These are phyloP conservation scores for Agrotis clavis DNA, from an alignment of 2,888 invertebrate species.

Conservation along the genomic window DNA sequence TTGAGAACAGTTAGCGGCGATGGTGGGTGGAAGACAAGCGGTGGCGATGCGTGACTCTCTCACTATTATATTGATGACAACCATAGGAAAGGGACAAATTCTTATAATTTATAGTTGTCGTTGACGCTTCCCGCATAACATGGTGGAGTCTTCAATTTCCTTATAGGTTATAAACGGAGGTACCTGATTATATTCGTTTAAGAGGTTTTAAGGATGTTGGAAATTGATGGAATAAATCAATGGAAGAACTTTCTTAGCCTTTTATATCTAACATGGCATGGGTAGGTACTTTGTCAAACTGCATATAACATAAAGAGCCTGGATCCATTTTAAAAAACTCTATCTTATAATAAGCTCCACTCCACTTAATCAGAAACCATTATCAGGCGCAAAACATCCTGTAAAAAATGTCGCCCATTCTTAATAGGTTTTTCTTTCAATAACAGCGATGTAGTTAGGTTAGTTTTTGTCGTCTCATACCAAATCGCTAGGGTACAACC, in stretches of 20 bases:
- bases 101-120: conserved; percentile 10
- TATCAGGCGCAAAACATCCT: conserved; percentile 51
- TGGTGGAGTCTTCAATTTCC: conserved; percentile 11
- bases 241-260: not conserved
- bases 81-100: conserved; percentile 20
- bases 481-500: conserved; percentile 68
- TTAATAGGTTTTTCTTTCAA: conserved; percentile 60
- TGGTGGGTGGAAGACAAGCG: conserved; percentile 42
- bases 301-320: not conserved
- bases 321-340: conserved; percentile 15
- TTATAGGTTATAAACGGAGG: not conserved
- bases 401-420: conserved; percentile 58
- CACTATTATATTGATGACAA: conserved; percentile 14
- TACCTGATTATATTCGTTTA: not conserved
- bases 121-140: not conserved
- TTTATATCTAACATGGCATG: not conserved
- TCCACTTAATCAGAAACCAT: conserved; percentile 54
- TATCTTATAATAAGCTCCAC: conserved; percentile 30
- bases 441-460: conserved; percentile 55
- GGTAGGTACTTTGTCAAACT: not conserved
- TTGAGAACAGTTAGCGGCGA: conserved; percentile 47
- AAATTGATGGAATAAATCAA: not conserved
- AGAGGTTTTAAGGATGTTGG: not conserved
- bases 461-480: conserved; percentile 68
- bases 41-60: conserved; percentile 6